Evolutionary conservation across 2,113 vertebrate genomes (phyloP), one percentile per base, ranked within the genome.

Genomic region (Potamarius usumacintae): DNA sequence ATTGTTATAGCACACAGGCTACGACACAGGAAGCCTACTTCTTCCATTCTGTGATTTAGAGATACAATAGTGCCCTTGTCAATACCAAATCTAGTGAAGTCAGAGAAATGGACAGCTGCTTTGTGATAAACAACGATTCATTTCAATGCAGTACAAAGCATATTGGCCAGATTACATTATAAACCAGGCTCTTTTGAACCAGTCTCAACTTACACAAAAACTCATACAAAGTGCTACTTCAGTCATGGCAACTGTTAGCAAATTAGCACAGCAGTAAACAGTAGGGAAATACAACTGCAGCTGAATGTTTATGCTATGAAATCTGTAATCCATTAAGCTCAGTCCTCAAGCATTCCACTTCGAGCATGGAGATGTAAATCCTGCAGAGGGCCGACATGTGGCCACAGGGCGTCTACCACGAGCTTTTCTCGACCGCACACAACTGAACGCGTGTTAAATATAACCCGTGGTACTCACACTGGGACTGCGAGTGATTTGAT

Each of bases 221-320:
- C 17, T 62, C 12, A 17, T 62, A 62, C 34, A 60, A 25, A 82
- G 79, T 82, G 57, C 79, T 62, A 62, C 82, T 84, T 69, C 82
- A 18, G 63, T 12, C 83, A 71, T 84, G 83, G 83, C 83, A 72
- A 84, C 52, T 52, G 83, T 84, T 84, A 57, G 67, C 65, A 57
- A 69, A 69, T 69, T 71, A 84, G 67, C 53, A 72, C 65, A 72
- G 20, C 83, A 71, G 83, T 84, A 84, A 84, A 84, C 83, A 84
- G 50, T 55, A 69, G 50, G 63, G 62, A 82, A 82, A 22, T 25
- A 62, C 18, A 62, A 62, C 4, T 42, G 79, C 7, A 82, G 14
- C 14, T 7, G 48, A 69, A 71, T 55, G 65, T 84, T 67, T 84
- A 83, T 18, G 65, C n/a, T 30, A 17, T 69, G 82, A 83, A 67